Base-by-base conservation (phyloP, 2,113 vertebrate species). In the Ammodramus savannarum region DNA sequence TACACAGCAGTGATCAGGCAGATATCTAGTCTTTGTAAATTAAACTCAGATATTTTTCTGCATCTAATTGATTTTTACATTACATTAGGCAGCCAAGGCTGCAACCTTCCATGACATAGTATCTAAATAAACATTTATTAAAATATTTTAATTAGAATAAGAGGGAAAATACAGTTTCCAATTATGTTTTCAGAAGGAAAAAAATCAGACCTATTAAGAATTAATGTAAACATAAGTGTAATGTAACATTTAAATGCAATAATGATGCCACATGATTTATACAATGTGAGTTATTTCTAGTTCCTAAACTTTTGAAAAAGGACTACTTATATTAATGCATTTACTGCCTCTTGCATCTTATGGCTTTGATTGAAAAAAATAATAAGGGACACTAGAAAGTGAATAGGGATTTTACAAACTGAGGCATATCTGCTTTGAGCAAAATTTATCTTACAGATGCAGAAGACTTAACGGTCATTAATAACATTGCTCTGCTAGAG, bases 111-210 rank as follows among this genome's bases (percentile, higher is more conserved):
- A 92, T 97, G 91, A 96, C 66, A 96, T 46, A 97, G 95, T 82
- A 96, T 96, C 91, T 89, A 94, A 97, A 97, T 93, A 93, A 90
- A 95, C 89, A 93, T 97, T 93, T 97, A 96, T 97, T 96, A 96
- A 87, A 97, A 95, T 95, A 96, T 97, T 97, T 96, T 97, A 97
- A 98, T 97, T 98, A 97, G 92, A 98, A 97, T 85, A 95, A 97
- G 93, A 94, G 54, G 76, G 67, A 96, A 96, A 95, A 97, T 97
- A 96, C 88, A 95, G 96, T 96, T 97, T 97, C 93, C 95, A 97
- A 97, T 97, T 97, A 97, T 96, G 78, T 95, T 89, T 96, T 97
- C 81, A 81, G 71, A 96, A 77, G 52, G 38, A 49, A 96, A 92
- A 94, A 96, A 93, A 92, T 79, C 95, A 94, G 79, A 92, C 68